phyloP scores from a whole-genome alignment of 2,113 vertebrate genomes.

The Pogonocichla stellata region DNA sequence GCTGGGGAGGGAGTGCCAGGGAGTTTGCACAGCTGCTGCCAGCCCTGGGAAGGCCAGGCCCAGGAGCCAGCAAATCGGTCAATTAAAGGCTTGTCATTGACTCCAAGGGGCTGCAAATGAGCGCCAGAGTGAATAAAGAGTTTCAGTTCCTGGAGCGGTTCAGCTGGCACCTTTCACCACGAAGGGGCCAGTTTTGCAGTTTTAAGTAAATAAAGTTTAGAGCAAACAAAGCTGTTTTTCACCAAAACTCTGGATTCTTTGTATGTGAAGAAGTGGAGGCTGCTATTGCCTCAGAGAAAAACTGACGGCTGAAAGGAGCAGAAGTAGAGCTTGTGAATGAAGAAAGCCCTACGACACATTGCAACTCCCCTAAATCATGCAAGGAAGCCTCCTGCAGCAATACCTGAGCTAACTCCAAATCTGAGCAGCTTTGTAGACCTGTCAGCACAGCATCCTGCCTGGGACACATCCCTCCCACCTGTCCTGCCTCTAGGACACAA shows the following conservation, averaged over 20 bases:
- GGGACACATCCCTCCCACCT: neutral
- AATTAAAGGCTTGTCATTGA: slow-evolving; percentile 53
- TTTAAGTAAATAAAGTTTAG: slow-evolving; percentile 51
- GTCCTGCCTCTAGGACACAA: neutral
- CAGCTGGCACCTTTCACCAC: slow-evolving; percentile 53
- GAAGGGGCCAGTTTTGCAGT: slow-evolving; percentile 41
- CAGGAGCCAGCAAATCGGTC: slow-evolving; percentile 35
- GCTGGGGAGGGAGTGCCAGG: neutral
- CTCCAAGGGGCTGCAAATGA: slow-evolving; percentile 32
- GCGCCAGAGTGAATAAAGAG: slow-evolving; percentile 44
- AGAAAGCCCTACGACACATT: neutral
- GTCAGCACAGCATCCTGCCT: neutral
- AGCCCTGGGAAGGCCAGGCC: neutral
- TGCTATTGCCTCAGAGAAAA: slow-evolving; percentile 8
- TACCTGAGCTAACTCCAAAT: neutral
- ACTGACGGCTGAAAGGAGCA: neutral
- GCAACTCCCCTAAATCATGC: neutral
- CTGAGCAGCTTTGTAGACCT: neutral
- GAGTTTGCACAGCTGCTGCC: slow-evolving; percentile 65
- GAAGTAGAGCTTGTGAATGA: neutral
- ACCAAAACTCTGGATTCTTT: slow-evolving; percentile 56
- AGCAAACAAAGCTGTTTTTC: slow-evolving; percentile 57
- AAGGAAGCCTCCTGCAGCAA: neutral
- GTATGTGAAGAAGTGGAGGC: slow-evolving; percentile 21
- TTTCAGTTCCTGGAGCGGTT: slow-evolving; percentile 53